Conservation (phyloP, 1,140 invertebrate genomes). For the Druon quercuslanigerum region DNA sequence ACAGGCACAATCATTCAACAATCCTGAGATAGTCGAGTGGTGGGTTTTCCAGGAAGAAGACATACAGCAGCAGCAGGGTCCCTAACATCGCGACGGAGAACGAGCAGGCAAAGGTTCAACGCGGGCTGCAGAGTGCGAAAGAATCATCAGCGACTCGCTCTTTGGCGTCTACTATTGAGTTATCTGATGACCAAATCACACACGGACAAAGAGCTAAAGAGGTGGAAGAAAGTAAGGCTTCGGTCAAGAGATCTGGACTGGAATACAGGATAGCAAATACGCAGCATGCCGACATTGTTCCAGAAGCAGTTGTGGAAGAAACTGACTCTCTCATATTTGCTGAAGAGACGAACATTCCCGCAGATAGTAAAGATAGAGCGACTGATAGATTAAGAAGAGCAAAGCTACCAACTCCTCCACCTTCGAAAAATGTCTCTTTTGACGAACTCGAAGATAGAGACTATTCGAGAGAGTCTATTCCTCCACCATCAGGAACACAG, state of each 20-base stretch:
- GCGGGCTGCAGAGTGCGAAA: slow-evolving; percentile 30
- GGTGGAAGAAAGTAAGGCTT: too few species aligned
- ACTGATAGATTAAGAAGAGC: slow-evolving; percentile 52
- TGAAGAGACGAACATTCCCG: slow-evolving; percentile 58
- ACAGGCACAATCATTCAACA: slow-evolving; percentile 49
- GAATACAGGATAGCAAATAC: neutral
- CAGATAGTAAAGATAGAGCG: slow-evolving; percentile 44
- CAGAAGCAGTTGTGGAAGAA: slow-evolving; percentile 63
- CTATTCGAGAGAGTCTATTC: slow-evolving; percentile 67
- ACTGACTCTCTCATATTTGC: slow-evolving; percentile 62
- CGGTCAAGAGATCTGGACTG: neutral
- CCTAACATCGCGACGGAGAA: slow-evolving; percentile 51
- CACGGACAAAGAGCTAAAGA: too few species aligned
- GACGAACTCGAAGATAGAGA: slow-evolving; percentile 67
- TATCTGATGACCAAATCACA: too few species aligned
- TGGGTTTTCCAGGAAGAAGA: slow-evolving; percentile 68
- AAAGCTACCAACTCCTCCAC: slow-evolving; percentile 68
- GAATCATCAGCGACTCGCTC: too few species aligned
- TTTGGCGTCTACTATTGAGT: too few species aligned
- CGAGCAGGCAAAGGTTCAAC: slow-evolving; percentile 26
- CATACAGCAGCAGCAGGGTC: slow-evolving; percentile 61
- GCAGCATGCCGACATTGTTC: slow-evolving; percentile 46
- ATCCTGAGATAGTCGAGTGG: slow-evolving; percentile 61
- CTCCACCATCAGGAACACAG: slow-evolving; percentile 67
- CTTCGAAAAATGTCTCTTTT: slow-evolving; percentile 73